Conservation (phyloP, 2,113 vertebrate genomes). For the Nycticebus coucang region DNA sequence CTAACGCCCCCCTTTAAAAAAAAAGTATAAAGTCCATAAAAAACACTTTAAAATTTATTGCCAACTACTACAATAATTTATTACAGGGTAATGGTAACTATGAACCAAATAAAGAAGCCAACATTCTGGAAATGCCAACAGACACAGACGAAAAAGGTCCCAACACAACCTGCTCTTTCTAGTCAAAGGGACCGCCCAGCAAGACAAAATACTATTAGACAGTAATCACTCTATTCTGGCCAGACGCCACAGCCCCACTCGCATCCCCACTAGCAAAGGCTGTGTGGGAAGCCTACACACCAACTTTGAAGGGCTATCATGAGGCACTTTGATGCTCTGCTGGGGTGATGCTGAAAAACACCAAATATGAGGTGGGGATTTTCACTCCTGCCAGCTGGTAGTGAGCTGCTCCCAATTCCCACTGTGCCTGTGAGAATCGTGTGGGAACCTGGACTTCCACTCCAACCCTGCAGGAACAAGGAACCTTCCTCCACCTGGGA, state of each 20-base stretch:
- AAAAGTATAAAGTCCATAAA: constrained; percentile 72
- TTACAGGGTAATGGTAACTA: constrained; percentile 83
- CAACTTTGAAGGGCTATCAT: not conserved
- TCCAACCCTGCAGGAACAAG: too few species aligned
- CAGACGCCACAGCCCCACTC: not conserved
- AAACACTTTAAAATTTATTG: constrained; percentile 82
- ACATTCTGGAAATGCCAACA: not conserved
- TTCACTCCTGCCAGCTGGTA: not conserved
- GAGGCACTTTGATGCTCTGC: not conserved
- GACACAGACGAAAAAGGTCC: not conserved
- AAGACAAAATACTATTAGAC: not conserved
- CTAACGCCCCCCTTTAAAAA: constrained; percentile 56
- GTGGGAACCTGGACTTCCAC: not conserved
- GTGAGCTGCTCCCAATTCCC: not conserved
- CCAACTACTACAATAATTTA: constrained; percentile 85
- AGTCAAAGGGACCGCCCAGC: not conserved
- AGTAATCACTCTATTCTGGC: not conserved
- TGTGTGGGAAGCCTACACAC: not conserved
- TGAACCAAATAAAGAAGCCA: not conserved
- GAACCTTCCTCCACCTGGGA: too few species aligned
- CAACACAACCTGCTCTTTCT: not conserved
- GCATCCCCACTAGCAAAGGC: not conserved
- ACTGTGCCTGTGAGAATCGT: not conserved
- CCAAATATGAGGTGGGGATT: not conserved
- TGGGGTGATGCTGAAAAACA: not conserved